Evolutionary conservation across 2,797 vertebrate genomes (phyloP), one percentile per base, ranked within the genome.

Genomic region (Euthynnus affinis): DNA sequence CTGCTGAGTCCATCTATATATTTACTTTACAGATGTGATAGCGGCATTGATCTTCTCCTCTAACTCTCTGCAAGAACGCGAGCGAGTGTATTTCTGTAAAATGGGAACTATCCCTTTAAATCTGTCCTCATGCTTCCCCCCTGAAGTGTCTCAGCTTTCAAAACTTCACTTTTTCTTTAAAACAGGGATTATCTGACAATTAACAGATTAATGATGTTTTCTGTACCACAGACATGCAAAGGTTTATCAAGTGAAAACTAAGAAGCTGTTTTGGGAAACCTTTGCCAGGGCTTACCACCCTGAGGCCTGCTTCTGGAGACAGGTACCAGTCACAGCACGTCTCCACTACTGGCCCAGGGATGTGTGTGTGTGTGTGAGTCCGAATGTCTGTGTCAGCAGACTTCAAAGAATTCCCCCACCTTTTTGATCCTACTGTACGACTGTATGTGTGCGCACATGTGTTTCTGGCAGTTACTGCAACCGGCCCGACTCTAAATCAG

Each of bases 311-410:
- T 61, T 75, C 71, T 81, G 61, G 68, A 90, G 78, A 88, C 80
- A 81, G 34, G 74, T 76, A 90, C 90, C 89, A 89, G 93, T 89
- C 84, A 34, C 80, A 86, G 84, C 93, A 88, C 20, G 89, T 78
- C 88, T 84, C 81, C 0, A 18, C 67, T 71, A 71, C 82, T 78
- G 80, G 71, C 59, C 77, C 52, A 67, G 12, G 0, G 22, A 63
- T 29, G 23, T 40, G 70, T 72, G 80, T 69, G 73, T 59, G 59
- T 64, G 75, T 68, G 57, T 67, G 69, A 37, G 65, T 59, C 55
- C 56, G 4, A 59, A 77, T 56, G 79, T 76, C 42, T 80, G 66
- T 80, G 58, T 71, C 53, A 84, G 22, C 80, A 80, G 71, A 86
- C 85, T 83, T 89, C 78, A 88, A 86, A 89, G 66, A 57, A 18